phyloP scores from a whole-genome alignment of 2,113 vertebrate species.

The Lepus americanus region DNA sequence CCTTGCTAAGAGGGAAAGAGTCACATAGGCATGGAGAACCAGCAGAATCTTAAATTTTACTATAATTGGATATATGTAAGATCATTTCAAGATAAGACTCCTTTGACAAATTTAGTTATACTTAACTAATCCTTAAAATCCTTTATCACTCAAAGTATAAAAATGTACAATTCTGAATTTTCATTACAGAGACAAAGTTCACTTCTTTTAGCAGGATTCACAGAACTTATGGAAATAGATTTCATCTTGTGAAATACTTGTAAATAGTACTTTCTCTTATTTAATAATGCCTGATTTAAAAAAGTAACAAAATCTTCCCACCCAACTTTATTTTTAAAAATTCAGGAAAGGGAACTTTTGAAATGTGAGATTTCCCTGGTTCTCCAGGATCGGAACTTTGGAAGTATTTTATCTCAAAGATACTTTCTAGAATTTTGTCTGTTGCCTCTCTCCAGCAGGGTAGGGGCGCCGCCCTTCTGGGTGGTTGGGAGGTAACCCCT shows the following conservation, averaged over 20 bases:
- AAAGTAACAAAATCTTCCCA: constrained; percentile 2
- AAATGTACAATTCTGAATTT: not conserved
- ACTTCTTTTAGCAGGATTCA: constrained; percentile 5
- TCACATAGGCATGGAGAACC: not conserved
- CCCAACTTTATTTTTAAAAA: constrained; percentile 60
- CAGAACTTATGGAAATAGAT: constrained; percentile 35
- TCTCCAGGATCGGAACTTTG: constrained; percentile 42
- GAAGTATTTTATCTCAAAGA: constrained; percentile 69
- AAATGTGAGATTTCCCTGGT: constrained; percentile 54
- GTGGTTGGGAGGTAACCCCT: constrained; percentile 65
- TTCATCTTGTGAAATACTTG: constrained; percentile 57
- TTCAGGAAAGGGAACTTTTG: constrained; percentile 57
- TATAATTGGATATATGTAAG: not conserved
- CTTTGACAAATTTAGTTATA: not conserved
- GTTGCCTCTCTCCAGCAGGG: constrained; percentile 58
- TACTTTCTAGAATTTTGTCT: constrained; percentile 62
- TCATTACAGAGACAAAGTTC: not conserved
- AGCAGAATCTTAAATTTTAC: not conserved
- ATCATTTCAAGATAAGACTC: constrained; percentile 53
- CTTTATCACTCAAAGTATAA: not conserved
- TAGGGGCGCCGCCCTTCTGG: not conserved
- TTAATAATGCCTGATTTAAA: constrained; percentile 25
- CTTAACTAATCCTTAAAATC: constrained; percentile 25
- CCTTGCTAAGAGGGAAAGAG: not conserved
- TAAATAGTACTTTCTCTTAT: not conserved